These are phyloP conservation scores for Venturia canescens DNA, from an alignment of 1,140 invertebrate species.

Conservation along the genomic window DNA sequence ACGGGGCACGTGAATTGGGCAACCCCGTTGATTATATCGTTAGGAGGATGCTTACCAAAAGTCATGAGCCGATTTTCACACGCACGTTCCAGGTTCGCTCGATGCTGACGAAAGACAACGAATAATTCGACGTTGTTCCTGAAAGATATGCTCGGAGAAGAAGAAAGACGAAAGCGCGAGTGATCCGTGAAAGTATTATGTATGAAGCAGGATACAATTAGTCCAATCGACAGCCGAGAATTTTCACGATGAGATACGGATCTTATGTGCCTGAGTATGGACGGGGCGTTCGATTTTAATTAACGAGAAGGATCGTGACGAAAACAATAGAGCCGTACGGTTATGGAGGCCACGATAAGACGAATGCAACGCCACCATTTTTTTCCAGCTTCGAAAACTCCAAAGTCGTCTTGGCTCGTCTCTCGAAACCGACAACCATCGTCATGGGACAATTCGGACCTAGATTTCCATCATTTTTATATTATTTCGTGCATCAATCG, in stretches of 20 bases:
- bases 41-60: background rate
- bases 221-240: slow-evolving; percentile 23
- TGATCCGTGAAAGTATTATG: background rate
- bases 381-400: too few relatives aligned
- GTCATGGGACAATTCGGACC: too few relatives aligned
- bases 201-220: slow-evolving; percentile 2
- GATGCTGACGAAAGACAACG: too few relatives aligned
- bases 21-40: background rate
- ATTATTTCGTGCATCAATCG: too few relatives aligned
- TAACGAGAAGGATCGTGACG: too few relatives aligned
- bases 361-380: too few relatives aligned
- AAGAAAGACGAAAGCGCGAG: background rate
- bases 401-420: too few relatives aligned
- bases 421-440: too few relatives aligned
- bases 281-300: background rate
- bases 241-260: background rate
- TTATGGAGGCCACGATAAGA: too few relatives aligned
- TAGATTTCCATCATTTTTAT: too few relatives aligned
- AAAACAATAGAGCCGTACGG: too few relatives aligned
- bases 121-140: too few relatives aligned
- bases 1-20: background rate
- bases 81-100: background rate
- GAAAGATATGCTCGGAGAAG: background rate
- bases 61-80: background rate
- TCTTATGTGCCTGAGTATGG: background rate